Evolutionary conservation across 2,113 vertebrate species (phyloP).

Genomic region (Balaeniceps rex): DNA sequence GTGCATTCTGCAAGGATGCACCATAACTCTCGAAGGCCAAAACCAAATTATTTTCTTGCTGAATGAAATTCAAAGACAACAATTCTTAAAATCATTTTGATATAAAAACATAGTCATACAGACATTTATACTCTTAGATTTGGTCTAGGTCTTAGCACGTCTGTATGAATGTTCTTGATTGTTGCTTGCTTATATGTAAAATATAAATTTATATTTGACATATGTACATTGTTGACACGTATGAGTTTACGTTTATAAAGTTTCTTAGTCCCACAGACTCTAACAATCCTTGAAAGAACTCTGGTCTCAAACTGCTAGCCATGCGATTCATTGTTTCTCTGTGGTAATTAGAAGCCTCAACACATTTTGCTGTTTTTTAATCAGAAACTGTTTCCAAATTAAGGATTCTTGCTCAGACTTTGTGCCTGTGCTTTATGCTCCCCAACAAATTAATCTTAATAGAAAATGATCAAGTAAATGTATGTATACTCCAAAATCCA

Average conservation of each 20-base stretch:
- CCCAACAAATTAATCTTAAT: neutral
- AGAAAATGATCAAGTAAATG: neutral
- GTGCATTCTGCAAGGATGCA: neutral
- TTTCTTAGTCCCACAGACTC: neutral
- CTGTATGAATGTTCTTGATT: neutral
- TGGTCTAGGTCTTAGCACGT: neutral
- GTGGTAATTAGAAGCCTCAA: neutral
- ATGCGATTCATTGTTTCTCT: conserved; percentile 56
- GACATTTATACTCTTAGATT: neutral
- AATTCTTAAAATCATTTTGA: neutral
- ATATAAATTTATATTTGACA: neutral
- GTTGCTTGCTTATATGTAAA: neutral
- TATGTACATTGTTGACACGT: neutral
- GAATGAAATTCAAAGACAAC: neutral
- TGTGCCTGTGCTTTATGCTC: neutral
- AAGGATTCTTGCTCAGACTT: neutral
- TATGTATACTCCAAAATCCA: neutral
- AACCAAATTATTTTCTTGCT: neutral
- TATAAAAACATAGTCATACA: neutral
- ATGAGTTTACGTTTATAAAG: neutral
- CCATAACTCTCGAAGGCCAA: neutral
- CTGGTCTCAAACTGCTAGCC: conserved; percentile 3
- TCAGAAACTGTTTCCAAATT: conserved; percentile 15
- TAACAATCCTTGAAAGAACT: conserved; percentile 15
- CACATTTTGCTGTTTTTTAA: conserved; percentile 12